phyloP scores from a whole-genome alignment of 2,113 vertebrate genomes.

The Eidolon helvum region DNA sequence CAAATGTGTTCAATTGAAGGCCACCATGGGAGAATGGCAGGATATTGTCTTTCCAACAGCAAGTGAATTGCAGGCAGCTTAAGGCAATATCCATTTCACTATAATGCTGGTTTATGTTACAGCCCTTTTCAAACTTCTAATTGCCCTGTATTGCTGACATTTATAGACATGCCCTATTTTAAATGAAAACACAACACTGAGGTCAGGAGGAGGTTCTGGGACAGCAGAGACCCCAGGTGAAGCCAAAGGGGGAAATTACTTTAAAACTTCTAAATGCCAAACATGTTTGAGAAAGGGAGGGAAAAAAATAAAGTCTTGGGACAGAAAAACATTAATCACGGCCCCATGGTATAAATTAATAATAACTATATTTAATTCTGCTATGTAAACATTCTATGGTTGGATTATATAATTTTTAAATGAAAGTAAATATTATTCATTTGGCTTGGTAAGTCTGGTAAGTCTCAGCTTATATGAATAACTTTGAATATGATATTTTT shows the following conservation, averaged over 20 bases:
- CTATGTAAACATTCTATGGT: conserved; percentile 56
- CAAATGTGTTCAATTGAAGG: conserved; percentile 88
- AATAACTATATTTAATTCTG: conserved; percentile 71
- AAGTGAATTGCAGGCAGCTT: conserved; percentile 89
- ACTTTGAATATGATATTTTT: conserved; percentile 56
- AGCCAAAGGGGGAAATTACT: conserved; percentile 86
- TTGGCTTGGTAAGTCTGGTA: conserved; percentile 73
- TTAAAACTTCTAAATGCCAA: conserved; percentile 86
- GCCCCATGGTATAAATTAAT: conserved; percentile 72
- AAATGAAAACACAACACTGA: conserved; percentile 90
- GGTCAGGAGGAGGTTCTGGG: conserved; percentile 88
- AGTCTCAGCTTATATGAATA: conserved; percentile 66
- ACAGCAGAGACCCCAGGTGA: conserved; percentile 88
- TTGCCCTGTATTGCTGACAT: conserved; percentile 89
- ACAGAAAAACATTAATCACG: conserved; percentile 76
- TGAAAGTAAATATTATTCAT: conserved; percentile 76
- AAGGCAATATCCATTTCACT: conserved; percentile 89
- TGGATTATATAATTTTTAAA: conserved; percentile 72
- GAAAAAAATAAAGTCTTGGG: conserved; percentile 69
- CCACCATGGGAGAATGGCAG: conserved; percentile 90
- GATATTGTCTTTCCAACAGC: conserved; percentile 91
- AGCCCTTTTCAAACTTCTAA: conserved; percentile 90
- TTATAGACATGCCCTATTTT: conserved; percentile 88
- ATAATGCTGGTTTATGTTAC: conserved; percentile 91
- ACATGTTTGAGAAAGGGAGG: conserved; percentile 73